Percentiles rank a stretch among this genome's conserved stretches.
Evolutionary conservation across 2,888 invertebrate genomes (phyloP).

Genomic region (Carterocephalus palaemon): DNA sequence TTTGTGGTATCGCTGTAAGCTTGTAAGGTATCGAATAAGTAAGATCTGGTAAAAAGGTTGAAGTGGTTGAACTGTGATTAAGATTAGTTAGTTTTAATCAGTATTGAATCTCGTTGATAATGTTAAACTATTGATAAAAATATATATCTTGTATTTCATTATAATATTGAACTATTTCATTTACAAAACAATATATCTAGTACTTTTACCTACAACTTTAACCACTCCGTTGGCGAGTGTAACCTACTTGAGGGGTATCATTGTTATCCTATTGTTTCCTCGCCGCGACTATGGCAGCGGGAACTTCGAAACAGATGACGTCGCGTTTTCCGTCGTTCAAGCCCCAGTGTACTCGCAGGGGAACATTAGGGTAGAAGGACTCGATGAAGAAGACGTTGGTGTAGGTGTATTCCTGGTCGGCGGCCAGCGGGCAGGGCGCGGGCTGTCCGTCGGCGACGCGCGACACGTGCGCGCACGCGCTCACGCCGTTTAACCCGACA

Average conservation of each 20-base stretch:
- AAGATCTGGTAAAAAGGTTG: too few species aligned
- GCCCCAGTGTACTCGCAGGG: conserved; percentile 81
- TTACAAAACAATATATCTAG: too few species aligned
- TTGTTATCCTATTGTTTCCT: conserved; percentile 26
- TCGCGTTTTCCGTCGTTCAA: conserved; percentile 65
- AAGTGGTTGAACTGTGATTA: too few species aligned
- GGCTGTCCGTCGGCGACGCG: conserved; percentile 64
- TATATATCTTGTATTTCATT: too few species aligned
- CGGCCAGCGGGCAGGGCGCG: conserved; percentile 82
- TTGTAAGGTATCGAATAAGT: too few species aligned
- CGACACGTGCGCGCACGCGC: conserved; percentile 78
- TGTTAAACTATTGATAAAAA: background rate
- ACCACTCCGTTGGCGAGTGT: too few species aligned
- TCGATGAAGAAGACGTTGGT: conserved; percentile 77
- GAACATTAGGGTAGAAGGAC: conserved; percentile 64
- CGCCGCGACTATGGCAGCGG: conserved; percentile 72
- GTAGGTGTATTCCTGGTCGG: conserved; percentile 82
- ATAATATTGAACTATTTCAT: too few species aligned
- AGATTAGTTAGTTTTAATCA: background rate
- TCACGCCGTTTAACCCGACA: conserved; percentile 83
- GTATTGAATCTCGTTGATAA: background rate
- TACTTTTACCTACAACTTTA: too few species aligned
- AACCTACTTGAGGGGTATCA: too few species aligned
- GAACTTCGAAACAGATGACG: conserved; percentile 82
- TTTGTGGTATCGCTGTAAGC: too few species aligned